phyloP scores from a whole-genome alignment of 2,888 invertebrate species.

The Bedellia somnulentella region DNA sequence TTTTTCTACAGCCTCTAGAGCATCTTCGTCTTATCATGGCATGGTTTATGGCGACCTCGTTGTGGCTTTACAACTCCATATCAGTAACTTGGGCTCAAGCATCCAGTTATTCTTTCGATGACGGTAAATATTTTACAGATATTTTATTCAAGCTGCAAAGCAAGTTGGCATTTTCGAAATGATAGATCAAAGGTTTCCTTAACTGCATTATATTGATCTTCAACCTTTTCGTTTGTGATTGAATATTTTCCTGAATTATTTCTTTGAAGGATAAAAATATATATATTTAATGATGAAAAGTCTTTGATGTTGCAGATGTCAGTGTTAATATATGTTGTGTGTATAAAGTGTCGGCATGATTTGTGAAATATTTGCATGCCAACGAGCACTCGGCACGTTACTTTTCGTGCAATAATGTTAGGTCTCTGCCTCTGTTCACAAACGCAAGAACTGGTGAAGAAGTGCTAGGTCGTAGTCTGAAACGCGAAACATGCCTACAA shows the following conservation, averaged over 20 bases:
- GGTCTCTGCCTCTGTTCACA: too few relatives aligned
- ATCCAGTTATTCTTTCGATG: constrained; percentile 42
- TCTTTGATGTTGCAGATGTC: constrained; percentile 16
- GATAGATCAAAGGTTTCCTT: not conserved
- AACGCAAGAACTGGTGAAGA: too few relatives aligned
- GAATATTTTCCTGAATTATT: too few relatives aligned
- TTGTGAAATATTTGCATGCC: constrained; percentile 37
- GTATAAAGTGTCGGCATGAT: constrained; percentile 42
- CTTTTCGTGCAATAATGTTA: too few relatives aligned
- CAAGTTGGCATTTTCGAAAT: too few relatives aligned
- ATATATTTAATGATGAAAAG: not conserved
- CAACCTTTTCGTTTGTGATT: too few relatives aligned
- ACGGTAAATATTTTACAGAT: constrained; percentile 27
- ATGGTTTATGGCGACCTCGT: constrained; percentile 60
- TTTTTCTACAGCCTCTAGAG: constrained; percentile 54
- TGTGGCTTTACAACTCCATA: constrained; percentile 63
- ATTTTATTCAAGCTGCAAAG: too few relatives aligned
- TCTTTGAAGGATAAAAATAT: not conserved
- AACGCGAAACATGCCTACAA: too few relatives aligned
- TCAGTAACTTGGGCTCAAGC: constrained; percentile 48
- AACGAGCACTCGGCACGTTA: constrained; percentile 27
- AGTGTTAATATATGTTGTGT: constrained; percentile 24
- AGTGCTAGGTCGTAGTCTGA: too few relatives aligned
- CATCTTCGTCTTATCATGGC: constrained; percentile 58
- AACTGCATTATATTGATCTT: too few relatives aligned